Conservation (phyloP, 2,113 vertebrate genomes). For the Gnathonemus echidnorhynchus region DNA sequence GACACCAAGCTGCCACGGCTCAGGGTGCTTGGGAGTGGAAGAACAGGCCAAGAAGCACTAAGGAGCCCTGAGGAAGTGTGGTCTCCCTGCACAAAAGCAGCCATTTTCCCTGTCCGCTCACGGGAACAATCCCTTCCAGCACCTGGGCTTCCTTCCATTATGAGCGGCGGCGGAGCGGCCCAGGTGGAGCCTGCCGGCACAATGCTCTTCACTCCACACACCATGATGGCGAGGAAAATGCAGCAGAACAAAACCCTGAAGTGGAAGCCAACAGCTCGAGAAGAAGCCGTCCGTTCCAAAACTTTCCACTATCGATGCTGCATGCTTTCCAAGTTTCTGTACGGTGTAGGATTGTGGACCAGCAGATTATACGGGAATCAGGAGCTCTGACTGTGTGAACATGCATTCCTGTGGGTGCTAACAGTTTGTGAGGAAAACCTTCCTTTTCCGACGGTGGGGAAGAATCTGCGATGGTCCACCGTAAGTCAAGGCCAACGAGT, state of each 20-base stretch:
- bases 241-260: background rate
- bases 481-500: background rate
- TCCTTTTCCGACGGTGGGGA: background rate
- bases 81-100: background rate
- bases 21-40: background rate
- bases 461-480: background rate
- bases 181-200: conserved; percentile 36
- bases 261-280: background rate
- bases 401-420: background rate
- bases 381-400: background rate
- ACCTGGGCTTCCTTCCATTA: conserved; percentile 60
- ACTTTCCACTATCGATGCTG: background rate
- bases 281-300: background rate
- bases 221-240: background rate
- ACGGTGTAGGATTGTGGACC: background rate
- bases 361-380: background rate
- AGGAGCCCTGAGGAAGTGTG: background rate
- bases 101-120: background rate
- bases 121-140: conserved; percentile 45
- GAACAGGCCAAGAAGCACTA: background rate
- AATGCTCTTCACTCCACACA: conserved; percentile 29
- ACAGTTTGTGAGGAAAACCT: background rate
- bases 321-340: background rate
- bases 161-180: conserved; percentile 36
- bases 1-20: background rate